These are phyloP conservation scores for Anastrepha ludens DNA, from an alignment of 1,140 invertebrate genomes.

Conservation along the genomic window DNA sequence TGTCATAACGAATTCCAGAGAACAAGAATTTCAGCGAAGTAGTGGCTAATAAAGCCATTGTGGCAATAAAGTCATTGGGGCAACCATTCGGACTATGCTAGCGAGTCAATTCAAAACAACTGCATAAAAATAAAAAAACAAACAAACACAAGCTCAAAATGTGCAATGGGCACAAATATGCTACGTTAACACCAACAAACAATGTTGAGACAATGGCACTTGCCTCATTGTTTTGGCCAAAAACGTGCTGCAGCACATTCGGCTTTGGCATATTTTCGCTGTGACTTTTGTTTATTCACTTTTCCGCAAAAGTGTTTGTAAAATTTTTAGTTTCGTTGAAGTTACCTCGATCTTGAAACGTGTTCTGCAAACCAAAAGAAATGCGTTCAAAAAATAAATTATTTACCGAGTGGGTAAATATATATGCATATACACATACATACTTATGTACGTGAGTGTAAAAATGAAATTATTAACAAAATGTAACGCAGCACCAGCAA, in stretches of 20 bases:
- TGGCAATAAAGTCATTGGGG: background rate
- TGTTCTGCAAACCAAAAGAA: constrained; percentile 62
- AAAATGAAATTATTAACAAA: constrained; percentile 26
- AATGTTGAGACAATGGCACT: constrained; percentile 29
- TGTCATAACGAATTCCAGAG: background rate
- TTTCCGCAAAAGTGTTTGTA: constrained; percentile 26
- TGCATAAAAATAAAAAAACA: constrained; percentile 1
- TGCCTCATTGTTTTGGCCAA: constrained; percentile 33
- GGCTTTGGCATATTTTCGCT: constrained; percentile 24
- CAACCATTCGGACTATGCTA: background rate
- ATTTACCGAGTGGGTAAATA: background rate
- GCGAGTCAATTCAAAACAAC: background rate
- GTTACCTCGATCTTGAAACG: constrained; percentile 73
- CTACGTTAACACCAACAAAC: background rate
- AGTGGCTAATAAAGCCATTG: constrained; percentile 7
- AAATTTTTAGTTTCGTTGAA: constrained; percentile 61
- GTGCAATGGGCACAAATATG: constrained; percentile 13
- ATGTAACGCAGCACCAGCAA: no score
- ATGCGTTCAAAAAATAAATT: constrained; percentile 39
- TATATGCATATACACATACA: background rate
- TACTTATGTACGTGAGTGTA: background rate
- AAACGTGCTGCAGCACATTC: constrained; percentile 43
- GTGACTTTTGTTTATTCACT: constrained; percentile 47
- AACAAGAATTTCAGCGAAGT: background rate
- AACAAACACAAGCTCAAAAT: background rate